phyloP scores from a whole-genome alignment of 2,113 vertebrate genomes.

The Poeciliopsis prolifica region DNA sequence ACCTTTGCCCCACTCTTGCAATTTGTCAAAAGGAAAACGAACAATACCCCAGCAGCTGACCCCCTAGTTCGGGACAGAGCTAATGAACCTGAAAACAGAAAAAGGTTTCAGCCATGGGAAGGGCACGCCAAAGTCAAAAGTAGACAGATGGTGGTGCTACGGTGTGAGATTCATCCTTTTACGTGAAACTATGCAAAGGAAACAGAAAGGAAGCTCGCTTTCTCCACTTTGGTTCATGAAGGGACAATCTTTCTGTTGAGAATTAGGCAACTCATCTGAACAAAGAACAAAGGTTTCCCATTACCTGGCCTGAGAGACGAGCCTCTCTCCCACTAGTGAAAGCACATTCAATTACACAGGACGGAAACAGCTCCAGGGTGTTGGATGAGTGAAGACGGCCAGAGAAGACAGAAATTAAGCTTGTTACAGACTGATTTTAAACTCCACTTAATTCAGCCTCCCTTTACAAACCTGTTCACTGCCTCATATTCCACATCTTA shows the following conservation, averaged over 20 bases:
- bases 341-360: conserved; percentile 68
- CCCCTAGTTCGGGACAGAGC: conserved; percentile 62
- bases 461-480: conserved; percentile 59
- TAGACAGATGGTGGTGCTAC: conserved; percentile 73
- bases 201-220: conserved; percentile 49
- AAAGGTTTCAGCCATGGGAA: conserved; percentile 59
- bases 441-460: conserved; percentile 75
- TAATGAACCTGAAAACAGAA: conserved; percentile 71
- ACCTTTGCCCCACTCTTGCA: conserved; percentile 64
- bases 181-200: conserved; percentile 71
- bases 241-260: conserved; percentile 57
- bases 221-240: conserved; percentile 38
- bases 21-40: conserved; percentile 72
- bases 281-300: conserved; percentile 59
- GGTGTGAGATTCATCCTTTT: conserved; percentile 58
- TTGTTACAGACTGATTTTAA: conserved; percentile 75
- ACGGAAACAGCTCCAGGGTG: conserved; percentile 64
- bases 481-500: conserved; percentile 32
- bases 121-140: conserved; percentile 64
- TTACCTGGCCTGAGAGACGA: conserved; percentile 63
- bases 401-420: conserved; percentile 75
- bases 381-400: conserved; percentile 49
- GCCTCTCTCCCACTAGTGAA: conserved; percentile 50
- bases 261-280: conserved; percentile 49
- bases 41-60: conserved; percentile 62